phyloP scores from a whole-genome alignment of 2,113 vertebrate genomes.

The Monopterus albus region DNA sequence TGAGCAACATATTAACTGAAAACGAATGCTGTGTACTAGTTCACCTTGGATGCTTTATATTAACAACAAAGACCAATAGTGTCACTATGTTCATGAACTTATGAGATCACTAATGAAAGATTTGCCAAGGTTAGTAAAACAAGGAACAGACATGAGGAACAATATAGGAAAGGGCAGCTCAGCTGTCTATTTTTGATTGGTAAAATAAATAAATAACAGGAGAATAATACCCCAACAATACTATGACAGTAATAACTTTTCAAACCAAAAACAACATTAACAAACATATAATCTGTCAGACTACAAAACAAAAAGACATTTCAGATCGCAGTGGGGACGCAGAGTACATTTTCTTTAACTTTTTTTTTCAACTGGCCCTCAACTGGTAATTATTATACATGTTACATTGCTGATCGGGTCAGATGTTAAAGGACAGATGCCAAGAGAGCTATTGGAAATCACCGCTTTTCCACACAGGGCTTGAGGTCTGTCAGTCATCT shows the following conservation, averaged over 20 bases:
- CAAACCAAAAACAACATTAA: no score
- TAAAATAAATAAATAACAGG: neutral
- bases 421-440: constrained; percentile 52
- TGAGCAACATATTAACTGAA: constrained; percentile 78
- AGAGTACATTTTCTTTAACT: no score
- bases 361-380: no score
- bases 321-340: no score
- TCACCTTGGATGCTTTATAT: constrained; percentile 73
- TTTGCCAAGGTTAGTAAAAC: constrained; percentile 67
- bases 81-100: constrained; percentile 74
- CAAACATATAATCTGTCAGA: no score
- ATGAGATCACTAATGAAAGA: constrained; percentile 72
- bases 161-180: constrained; percentile 11
- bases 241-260: no score
- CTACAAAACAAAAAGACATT: no score
- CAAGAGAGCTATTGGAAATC: constrained; percentile 51
- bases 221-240: neutral
- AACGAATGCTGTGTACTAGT: constrained; percentile 70
- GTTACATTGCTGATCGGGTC: no score
- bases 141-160: constrained; percentile 26
- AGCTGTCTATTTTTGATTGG: neutral
- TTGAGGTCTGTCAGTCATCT: constrained; percentile 78
- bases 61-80: constrained; percentile 63
- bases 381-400: no score
- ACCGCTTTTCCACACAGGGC: constrained; percentile 38